Evolutionary conservation across 2,113 vertebrate genomes (phyloP).

Genomic region (Takifugu flavidus): DNA sequence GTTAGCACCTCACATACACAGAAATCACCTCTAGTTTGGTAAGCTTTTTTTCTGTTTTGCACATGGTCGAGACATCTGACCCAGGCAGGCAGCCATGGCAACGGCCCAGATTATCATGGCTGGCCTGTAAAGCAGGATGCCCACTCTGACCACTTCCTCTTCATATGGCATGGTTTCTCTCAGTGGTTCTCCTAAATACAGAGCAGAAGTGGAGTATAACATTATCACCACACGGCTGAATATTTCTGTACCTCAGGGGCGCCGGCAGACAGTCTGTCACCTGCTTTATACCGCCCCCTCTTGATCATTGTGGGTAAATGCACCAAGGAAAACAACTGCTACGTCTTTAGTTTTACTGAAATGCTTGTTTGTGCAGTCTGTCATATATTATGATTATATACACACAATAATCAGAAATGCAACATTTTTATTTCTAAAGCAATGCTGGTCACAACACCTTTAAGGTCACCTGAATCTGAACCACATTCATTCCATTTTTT

Average conservation of each 20-base stretch:
- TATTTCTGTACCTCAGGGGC: constrained; percentile 34
- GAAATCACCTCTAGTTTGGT: constrained; percentile 6
- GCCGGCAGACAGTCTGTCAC: constrained; percentile 20
- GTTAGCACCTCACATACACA: constrained; percentile 25
- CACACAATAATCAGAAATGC: no score
- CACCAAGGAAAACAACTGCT: not conserved
- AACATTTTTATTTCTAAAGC: no score
- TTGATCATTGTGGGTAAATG: constrained; percentile 12
- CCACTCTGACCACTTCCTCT: constrained; percentile 50
- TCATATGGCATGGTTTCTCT: constrained; percentile 45
- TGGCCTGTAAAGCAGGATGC: constrained; percentile 31
- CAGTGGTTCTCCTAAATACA: constrained; percentile 40
- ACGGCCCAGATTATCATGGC: constrained; percentile 45
- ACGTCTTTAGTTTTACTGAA: not conserved
- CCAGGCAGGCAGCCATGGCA: constrained; percentile 38
- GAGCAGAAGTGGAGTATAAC: constrained; percentile 36
- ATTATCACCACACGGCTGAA: constrained; percentile 56
- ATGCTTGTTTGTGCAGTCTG: no score
- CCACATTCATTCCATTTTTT: no score
- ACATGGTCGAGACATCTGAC: constrained; percentile 29
- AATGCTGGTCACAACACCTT: no score
- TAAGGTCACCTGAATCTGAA: no score
- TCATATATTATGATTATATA: no score
- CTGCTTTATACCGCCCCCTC: constrained; percentile 59
- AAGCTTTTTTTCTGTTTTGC: constrained; percentile 25